Conservation (phyloP, 2,888 invertebrate species). For the Exephanes ischioxanthus region DNA sequence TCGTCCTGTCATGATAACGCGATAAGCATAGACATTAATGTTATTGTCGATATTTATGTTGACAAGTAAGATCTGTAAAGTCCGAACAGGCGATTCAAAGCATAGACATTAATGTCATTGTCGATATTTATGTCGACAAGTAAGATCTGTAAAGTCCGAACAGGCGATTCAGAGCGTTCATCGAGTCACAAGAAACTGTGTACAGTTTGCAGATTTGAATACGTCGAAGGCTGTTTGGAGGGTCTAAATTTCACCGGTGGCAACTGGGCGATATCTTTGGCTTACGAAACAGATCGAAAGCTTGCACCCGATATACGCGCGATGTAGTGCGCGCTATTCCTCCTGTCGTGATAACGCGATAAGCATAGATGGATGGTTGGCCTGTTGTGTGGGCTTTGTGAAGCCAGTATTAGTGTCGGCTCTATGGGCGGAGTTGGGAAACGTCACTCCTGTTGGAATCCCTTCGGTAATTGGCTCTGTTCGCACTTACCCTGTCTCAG, state of each 20-base stretch:
- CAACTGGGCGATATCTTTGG: slow-evolving; percentile 29
- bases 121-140: too few relatives aligned
- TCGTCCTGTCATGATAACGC: slow-evolving; percentile 57
- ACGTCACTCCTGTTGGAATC: slow-evolving; percentile 34
- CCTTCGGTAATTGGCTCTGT: slow-evolving; percentile 40
- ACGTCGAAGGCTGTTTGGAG: too few relatives aligned
- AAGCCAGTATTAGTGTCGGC: slow-evolving; percentile 27
- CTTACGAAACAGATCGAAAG: slow-evolving; percentile 56
- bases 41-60: too few relatives aligned
- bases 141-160: too few relatives aligned
- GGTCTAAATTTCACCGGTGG: not conserved
- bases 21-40: slow-evolving; percentile 52
- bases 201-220: too few relatives aligned
- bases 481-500: not conserved
- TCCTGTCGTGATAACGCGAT: slow-evolving; percentile 60
- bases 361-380: slow-evolving; percentile 61
- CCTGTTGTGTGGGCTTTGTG: slow-evolving; percentile 28
- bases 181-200: too few relatives aligned
- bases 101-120: too few relatives aligned
- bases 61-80: too few relatives aligned
- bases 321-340: slow-evolving; percentile 48
- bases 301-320: slow-evolving; percentile 32
- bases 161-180: too few relatives aligned
- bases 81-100: too few relatives aligned
- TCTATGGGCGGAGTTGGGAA: not conserved